phyloP scores from a whole-genome alignment of 2,113 vertebrate genomes.

The Sinocyclocheilus anshuiensis region DNA sequence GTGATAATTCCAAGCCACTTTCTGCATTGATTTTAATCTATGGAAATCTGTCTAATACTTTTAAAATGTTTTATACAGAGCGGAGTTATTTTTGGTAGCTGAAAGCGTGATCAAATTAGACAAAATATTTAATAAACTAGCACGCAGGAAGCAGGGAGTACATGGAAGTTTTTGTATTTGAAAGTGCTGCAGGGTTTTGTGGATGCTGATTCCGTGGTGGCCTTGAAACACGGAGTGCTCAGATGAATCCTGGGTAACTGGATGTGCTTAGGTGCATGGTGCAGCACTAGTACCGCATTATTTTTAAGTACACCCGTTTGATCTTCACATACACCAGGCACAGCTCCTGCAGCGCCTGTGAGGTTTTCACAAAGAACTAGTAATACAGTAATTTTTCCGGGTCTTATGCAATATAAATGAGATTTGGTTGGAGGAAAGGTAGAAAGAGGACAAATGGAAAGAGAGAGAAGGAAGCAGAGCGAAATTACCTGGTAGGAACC shows the following conservation, averaged over 20 bases:
- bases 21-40: background rate
- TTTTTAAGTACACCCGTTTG: background rate
- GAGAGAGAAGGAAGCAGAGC: background rate
- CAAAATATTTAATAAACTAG: background rate
- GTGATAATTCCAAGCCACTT: background rate
- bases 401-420: constrained; percentile 29
- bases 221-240: background rate
- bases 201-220: background rate
- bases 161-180: background rate
- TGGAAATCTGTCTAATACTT: background rate
- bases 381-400: background rate
- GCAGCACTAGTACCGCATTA: background rate
- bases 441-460: background rate
- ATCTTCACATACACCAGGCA: background rate
- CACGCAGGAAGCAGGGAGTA: background rate
- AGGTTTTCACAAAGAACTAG: constrained; percentile 10
- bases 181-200: background rate
- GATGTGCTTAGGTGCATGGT: constrained; percentile 1
- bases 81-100: background rate
- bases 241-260: background rate
- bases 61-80: background rate
- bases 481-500: background rate
- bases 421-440: background rate
- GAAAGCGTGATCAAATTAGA: background rate
- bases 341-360: background rate